A percentile compares a stretch with the other conserved stretches of the same genome.
Conservation (phyloP, 2,113 vertebrate species). For the Cyanistes caeruleus region DNA sequence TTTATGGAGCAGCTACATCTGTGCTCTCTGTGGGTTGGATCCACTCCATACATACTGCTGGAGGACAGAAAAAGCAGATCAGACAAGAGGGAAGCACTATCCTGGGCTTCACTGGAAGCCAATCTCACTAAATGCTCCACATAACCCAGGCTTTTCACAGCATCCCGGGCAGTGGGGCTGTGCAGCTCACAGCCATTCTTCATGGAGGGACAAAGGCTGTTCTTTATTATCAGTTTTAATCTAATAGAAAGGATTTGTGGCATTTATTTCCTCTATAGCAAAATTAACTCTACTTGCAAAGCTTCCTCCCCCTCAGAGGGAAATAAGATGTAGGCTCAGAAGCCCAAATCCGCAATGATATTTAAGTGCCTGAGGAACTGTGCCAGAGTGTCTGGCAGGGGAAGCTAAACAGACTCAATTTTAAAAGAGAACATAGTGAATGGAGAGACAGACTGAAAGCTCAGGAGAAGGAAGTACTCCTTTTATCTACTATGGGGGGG, state of each 20-base stretch:
- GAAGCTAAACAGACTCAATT: constrained; percentile 51
- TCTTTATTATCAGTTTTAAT: constrained; percentile 1
- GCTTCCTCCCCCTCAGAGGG: constrained; percentile 49
- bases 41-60: constrained; percentile 33
- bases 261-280: constrained; percentile 37
- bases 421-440: constrained; percentile 19
- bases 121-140: not conserved
- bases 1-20: constrained; percentile 50
- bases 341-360: constrained; percentile 55
- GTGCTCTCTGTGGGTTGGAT: constrained; percentile 33
- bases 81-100: not conserved
- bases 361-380: constrained; percentile 59
- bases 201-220: not conserved
- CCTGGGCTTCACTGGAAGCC: not conserved
- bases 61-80: constrained; percentile 30
- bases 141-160: not conserved
- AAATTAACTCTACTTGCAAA: constrained; percentile 45
- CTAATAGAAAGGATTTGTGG: not conserved
- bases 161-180: not conserved
- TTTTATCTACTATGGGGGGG: not conserved
- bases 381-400: constrained; percentile 62
- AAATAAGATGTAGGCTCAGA: constrained; percentile 43
- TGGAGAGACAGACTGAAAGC: constrained; percentile 19
- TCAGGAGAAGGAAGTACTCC: not conserved
- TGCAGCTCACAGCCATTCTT: not conserved